These are phyloP conservation scores for Parelbella ahira DNA, from an alignment of 2,888 invertebrate genomes.

Conservation along the genomic window DNA sequence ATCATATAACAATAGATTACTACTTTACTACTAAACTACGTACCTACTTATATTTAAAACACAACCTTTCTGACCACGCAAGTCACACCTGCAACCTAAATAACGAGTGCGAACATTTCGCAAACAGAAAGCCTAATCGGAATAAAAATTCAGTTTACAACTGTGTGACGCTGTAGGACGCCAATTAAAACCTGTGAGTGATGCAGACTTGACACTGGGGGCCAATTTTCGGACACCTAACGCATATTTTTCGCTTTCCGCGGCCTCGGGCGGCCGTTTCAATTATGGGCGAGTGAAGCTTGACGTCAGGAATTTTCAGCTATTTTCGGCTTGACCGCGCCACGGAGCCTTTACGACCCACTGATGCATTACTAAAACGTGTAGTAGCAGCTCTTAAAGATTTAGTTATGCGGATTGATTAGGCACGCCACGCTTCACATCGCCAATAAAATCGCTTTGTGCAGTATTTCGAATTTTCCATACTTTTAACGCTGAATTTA, in stretches of 20 bases:
- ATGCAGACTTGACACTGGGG: conserved; percentile 22
- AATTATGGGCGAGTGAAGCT: conserved; percentile 49
- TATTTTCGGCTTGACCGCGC: conserved; percentile 53
- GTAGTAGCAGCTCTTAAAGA: conserved; percentile 6
- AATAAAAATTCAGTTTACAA: neutral
- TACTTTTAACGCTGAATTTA: too few relatives aligned
- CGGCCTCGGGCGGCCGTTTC: conserved; percentile 39
- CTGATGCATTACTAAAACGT: conserved; percentile 32
- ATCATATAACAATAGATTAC: too few relatives aligned
- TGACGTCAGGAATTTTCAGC: conserved; percentile 49
- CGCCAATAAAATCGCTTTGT: too few relatives aligned
- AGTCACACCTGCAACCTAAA: too few relatives aligned
- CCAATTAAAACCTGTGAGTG: conserved; percentile 2
- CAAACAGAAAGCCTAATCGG: too few relatives aligned
- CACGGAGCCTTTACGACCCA: conserved; percentile 41
- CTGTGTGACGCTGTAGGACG: neutral
- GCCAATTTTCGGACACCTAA: conserved; percentile 46
- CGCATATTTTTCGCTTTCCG: conserved; percentile 47
- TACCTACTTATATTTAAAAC: too few relatives aligned
- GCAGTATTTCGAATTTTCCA: neutral
- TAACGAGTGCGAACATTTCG: too few relatives aligned
- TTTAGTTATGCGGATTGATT: conserved; percentile 17
- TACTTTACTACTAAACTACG: too few relatives aligned
- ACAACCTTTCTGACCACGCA: too few relatives aligned
- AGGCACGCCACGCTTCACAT: conserved; percentile 7